These are phyloP conservation scores for Odontomachus brunneus DNA, from an alignment of 1,140 invertebrate genomes.

Conservation along the genomic window DNA sequence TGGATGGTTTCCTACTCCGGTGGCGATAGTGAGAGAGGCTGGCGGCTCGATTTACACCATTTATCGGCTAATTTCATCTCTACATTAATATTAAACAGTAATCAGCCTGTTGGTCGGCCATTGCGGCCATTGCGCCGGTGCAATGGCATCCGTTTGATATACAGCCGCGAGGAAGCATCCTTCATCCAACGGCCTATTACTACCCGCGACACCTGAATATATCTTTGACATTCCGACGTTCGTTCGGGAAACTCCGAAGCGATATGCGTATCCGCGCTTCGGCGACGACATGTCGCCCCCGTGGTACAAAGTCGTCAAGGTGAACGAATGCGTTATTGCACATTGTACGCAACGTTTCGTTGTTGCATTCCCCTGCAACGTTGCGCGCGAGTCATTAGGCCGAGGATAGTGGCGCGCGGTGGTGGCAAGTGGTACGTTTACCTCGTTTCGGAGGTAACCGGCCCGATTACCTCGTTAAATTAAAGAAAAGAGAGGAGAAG, in stretches of 20 bases:
- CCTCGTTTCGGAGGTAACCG: background rate
- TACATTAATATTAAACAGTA: slow-evolving; percentile 58
- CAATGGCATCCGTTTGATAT: slow-evolving; percentile 1
- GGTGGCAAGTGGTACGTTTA: background rate
- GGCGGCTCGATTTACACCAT: slow-evolving; percentile 37
- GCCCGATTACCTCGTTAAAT: slow-evolving; percentile 7
- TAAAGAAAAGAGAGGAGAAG: too few relatives aligned
- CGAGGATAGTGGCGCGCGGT: too few relatives aligned
- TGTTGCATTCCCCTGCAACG: too few relatives aligned
- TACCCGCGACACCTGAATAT: slow-evolving; percentile 40
- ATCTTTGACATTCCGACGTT: slow-evolving; percentile 41
- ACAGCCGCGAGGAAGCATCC: slow-evolving; percentile 42
- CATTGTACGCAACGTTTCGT: background rate
- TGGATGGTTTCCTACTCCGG: background rate
- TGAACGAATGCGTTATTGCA: slow-evolving; percentile 11
- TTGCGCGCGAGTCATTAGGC: background rate
- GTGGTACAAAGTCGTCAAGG: slow-evolving; percentile 12
- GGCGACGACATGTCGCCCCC: slow-evolving; percentile 7
- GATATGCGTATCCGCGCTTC: background rate
- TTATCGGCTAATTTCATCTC: slow-evolving; percentile 65
- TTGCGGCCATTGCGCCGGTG: background rate
- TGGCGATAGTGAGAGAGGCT: background rate
- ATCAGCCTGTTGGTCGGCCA: slow-evolving; percentile 31
- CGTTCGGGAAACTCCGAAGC: background rate
- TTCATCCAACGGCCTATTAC: slow-evolving; percentile 53